These are phyloP conservation scores for Cliona cf. orientalis DNA, from an alignment of 37 sponge, comb jelly and placozoan genomes.

Conservation along the genomic window DNA sequence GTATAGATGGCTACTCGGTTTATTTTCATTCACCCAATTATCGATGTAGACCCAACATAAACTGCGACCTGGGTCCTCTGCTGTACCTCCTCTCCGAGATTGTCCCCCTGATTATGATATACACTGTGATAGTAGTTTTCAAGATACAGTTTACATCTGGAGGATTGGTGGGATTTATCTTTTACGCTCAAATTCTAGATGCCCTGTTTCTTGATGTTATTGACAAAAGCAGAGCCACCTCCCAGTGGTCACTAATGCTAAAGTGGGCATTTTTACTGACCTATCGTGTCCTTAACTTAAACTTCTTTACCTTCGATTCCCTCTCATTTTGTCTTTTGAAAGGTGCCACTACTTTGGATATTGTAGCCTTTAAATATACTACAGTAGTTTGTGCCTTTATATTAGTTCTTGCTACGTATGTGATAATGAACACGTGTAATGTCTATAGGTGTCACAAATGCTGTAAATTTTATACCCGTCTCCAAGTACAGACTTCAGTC, in stretches of 20 bases:
- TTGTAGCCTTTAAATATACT: constrained; percentile 38
- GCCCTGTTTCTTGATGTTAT: background rate
- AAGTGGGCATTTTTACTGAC: background rate
- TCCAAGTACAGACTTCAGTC: background rate
- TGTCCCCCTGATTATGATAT: constrained; percentile 33
- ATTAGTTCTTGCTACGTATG: background rate
- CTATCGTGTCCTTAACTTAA: constrained; percentile 23
- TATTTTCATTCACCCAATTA: constrained; percentile 24
- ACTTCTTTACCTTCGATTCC: constrained; percentile 32
- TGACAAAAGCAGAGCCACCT: background rate
- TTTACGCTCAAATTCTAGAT: constrained; percentile 30
- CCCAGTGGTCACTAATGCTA: background rate
- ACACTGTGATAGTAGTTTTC: constrained; percentile 1
- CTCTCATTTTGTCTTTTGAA: constrained; percentile 59
- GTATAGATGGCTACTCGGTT: constrained; percentile 4
- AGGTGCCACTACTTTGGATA: constrained; percentile 40
- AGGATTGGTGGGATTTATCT: constrained; percentile 20
- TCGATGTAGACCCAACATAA: background rate
- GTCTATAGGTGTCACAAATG: background rate
- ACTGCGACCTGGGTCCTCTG: constrained; percentile 9
- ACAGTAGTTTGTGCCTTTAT: constrained; percentile 36
- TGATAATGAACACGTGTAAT: background rate
- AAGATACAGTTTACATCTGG: constrained; percentile 45
- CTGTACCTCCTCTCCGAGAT: constrained; percentile 42
- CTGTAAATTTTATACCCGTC: background rate